Percentiles rank a stretch among this genome's conserved stretches.
Conservation (phyloP, 2,113 vertebrate species). For the Sigmodon hispidus region DNA sequence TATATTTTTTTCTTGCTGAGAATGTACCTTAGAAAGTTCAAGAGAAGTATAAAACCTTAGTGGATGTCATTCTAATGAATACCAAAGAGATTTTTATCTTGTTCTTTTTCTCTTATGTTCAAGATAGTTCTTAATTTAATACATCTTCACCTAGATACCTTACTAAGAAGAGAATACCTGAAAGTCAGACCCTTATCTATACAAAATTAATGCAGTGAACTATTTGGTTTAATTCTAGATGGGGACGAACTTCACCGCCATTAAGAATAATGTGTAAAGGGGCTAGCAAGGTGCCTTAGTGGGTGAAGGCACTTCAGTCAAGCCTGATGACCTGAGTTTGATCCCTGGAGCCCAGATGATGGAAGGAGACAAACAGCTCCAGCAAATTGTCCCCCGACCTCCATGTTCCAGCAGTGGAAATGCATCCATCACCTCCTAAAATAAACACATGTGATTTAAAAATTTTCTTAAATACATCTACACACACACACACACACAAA, state of each 20-base stretch:
- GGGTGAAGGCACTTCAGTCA: neutral
- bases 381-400: neutral
- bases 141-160: constrained; percentile 54
- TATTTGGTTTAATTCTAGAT: constrained; percentile 61
- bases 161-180: constrained; percentile 57
- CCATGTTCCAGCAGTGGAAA: neutral
- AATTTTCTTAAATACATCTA: neutral
- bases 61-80: constrained; percentile 66
- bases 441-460: neutral
- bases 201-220: constrained; percentile 33
- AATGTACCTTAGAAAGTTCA: constrained; percentile 47
- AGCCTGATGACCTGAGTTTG: too few species aligned
- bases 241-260: neutral
- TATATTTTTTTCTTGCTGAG: constrained; percentile 49
- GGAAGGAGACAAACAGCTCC: neutral
- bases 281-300: neutral
- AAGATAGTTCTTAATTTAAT: constrained; percentile 67
- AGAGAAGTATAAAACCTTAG: constrained; percentile 46
- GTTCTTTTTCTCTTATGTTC: constrained; percentile 60
- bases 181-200: constrained; percentile 54
- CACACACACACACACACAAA: neutral
- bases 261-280: neutral
- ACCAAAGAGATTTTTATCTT: constrained; percentile 60
- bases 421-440: neutral
- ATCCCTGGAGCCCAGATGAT: neutral